A percentile compares a stretch with the other conserved stretches of the same genome.
Evolutionary conservation across 2,888 invertebrate species (phyloP).

Genomic region (Aelia acuminata): DNA sequence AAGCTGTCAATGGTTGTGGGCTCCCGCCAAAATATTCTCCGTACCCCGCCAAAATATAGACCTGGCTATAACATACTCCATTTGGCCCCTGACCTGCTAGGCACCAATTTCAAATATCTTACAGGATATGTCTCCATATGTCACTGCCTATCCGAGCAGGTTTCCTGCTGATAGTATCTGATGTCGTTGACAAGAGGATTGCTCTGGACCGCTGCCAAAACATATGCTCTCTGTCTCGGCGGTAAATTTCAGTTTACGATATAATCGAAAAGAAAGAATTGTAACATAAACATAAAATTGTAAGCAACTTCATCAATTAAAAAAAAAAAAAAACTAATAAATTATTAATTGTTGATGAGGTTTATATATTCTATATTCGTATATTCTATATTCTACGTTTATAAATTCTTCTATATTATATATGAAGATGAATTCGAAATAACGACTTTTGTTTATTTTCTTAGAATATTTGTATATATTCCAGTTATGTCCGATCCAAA

Average conservation of each 20-base stretch:
- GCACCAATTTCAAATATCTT: not conserved
- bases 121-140: not conserved
- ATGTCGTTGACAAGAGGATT: not conserved
- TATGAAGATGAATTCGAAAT: too few species aligned
- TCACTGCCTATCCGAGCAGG: not conserved
- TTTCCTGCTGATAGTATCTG: not conserved
- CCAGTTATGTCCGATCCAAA: too few species aligned
- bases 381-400: too few species aligned
- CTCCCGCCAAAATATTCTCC: conserved; percentile 1
- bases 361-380: too few species aligned
- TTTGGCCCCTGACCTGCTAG: not conserved
- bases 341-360: too few species aligned
- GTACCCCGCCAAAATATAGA: not conserved
- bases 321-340: too few species aligned
- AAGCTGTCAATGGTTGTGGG: conserved; percentile 27
- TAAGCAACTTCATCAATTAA: too few species aligned
- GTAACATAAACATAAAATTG: not conserved
- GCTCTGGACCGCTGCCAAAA: not conserved
- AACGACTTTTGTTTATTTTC: too few species aligned
- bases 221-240: not conserved
- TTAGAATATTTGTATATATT: too few species aligned
- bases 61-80: not conserved
- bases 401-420: too few species aligned
- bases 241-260: not conserved
- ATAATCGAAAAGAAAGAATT: not conserved